Conservation (phyloP, 2,888 invertebrate species). For the Plebejus melissa region DNA sequence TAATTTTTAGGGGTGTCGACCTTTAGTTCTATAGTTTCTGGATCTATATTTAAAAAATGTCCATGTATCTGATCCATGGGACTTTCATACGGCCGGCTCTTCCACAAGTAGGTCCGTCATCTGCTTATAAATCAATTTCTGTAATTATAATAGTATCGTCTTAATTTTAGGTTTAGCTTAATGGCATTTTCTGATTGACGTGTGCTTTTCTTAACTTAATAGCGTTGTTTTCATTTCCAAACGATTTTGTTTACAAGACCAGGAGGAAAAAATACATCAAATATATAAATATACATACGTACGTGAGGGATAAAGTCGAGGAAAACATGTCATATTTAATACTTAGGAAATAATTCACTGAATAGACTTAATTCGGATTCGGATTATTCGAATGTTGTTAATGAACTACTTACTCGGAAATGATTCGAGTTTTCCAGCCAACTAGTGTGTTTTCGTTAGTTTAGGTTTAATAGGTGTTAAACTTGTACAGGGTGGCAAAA, state of each 20-base stretch:
- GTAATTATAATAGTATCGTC: no score
- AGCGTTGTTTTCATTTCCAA: background rate
- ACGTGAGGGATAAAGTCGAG: slow-evolving; percentile 1
- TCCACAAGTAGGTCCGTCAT: no score
- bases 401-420: background rate
- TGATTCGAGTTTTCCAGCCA: background rate
- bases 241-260: background rate
- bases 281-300: background rate
- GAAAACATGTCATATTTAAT: background rate
- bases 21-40: no score
- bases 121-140: no score
- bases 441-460: background rate
- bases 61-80: no score
- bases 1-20: no score
- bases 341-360: background rate
- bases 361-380: background rate
- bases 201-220: background rate
- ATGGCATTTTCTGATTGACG: background rate
- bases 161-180: background rate
- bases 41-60: no score
- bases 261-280: background rate
- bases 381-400: background rate
- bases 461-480: background rate
- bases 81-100: no score
- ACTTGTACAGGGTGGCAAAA: background rate